Base-by-base conservation (phyloP, 2,888 invertebrate species). In the Drosophila meridiana region DNA sequence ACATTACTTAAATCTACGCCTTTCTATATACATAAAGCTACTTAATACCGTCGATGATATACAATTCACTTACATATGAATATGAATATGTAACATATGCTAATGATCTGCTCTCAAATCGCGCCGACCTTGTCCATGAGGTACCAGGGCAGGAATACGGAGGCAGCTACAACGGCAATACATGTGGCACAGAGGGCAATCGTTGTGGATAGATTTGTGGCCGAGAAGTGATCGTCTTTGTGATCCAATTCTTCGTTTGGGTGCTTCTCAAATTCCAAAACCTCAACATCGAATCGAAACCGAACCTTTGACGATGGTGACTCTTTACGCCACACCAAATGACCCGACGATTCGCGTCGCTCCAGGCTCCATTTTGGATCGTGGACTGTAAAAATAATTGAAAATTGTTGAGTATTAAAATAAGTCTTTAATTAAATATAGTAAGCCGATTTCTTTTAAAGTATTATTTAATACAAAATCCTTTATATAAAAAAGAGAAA, bases 281-380 rank as follows among this genome's bases (percentile, higher is more conserved):
- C 93, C 76, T 93, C 93, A 38, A 94, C 94, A 61, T 94, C 94
- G 64, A 93, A 93, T 28, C 93, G 92, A 79, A 94, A 94, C 43
- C 93, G 93, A n/a, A 94, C 93, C 75, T 92, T 93, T 3, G 93
- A 92, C 65, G 92, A 86, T 32, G 92, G 93, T 3, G 92, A 91
- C 42, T 93, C 93, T 57, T 93, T 92, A 42, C 93, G 90, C 94
- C 94, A 94, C 28, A 93, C 93, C 71, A 94, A 90, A 69, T 92
- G 92, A 0, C 93, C 93, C 0, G 93, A 93, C 20, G 93, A 93
- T 57, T 92, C 93, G 14, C 93, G 87, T 9, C 94, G 87, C 76
- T 94, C 93, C 78, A 94, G 81, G 76, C 92, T 93, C 93, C 93
- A 94, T 69, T 93, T 92, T 2, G 93, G 93, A 79, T 93, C 91